Percentiles rank a stretch among this genome's conserved stretches.
phyloP scores from a whole-genome alignment of 2,113 vertebrate species.

The Austrofundulus limnaeus region DNA sequence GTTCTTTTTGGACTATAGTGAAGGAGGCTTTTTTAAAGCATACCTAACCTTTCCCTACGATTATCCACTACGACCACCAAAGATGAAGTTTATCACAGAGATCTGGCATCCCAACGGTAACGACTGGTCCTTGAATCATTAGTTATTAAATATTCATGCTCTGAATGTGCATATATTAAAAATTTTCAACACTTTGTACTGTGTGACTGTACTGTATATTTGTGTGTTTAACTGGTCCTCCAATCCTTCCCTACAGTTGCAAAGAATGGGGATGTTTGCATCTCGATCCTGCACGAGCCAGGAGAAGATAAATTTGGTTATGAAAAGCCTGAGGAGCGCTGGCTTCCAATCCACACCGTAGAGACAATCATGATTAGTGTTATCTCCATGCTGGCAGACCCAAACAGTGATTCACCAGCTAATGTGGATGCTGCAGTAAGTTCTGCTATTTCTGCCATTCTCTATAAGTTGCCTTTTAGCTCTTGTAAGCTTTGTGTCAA shows the following conservation, averaged over 20 bases:
- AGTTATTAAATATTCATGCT: neutral
- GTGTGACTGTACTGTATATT: no score
- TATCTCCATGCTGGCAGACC: conserved; percentile 99
- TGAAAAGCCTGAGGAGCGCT: conserved; percentile 98
- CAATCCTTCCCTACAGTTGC: conserved; percentile 85
- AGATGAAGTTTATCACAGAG: conserved; percentile 99
- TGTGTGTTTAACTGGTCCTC: neutral
- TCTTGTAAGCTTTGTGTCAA: neutral
- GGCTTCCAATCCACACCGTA: conserved; percentile 99
- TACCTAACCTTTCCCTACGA: conserved; percentile 99
- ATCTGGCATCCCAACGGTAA: conserved; percentile 99
- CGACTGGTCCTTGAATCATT: conserved; percentile 17
- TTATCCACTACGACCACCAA: conserved; percentile 97
- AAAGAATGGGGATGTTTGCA: conserved; percentile 99
- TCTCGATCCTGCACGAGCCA: conserved; percentile 98
- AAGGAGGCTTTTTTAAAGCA: conserved; percentile 99
- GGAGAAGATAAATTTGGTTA: conserved; percentile 99
- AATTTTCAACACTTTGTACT: neutral
- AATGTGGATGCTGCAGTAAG: conserved; percentile 98
- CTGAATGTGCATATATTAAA: neutral
- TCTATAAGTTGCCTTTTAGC: neutral
- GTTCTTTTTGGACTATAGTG: conserved; percentile 79
- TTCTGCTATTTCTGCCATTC: neutral
- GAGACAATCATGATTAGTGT: conserved; percentile 99
- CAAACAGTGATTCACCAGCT: conserved; percentile 98